Evolutionary conservation across 2,797 vertebrate species (phyloP).

Genomic region (Hozukius guyotensis): DNA sequence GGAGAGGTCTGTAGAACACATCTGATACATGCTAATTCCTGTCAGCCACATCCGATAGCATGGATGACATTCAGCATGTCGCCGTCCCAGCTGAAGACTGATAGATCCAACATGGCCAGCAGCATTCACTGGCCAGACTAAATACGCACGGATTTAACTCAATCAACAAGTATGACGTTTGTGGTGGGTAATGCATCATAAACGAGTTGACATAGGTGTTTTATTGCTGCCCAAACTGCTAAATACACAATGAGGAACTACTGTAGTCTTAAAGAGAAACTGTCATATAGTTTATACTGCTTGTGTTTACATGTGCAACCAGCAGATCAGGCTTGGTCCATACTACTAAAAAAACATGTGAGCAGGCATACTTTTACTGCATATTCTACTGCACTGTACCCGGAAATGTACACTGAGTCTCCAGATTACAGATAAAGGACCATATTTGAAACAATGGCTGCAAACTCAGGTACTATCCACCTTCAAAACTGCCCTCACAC

Average conservation of each 20-base stretch:
- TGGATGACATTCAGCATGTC: conserved; percentile 57
- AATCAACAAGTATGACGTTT: background rate
- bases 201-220: background rate
- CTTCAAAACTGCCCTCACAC: too few relatives aligned
- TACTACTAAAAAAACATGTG: background rate
- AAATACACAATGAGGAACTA: background rate
- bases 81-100: conserved; percentile 30
- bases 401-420: too few relatives aligned
- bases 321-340: background rate
- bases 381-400: too few relatives aligned
- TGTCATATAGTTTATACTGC: background rate
- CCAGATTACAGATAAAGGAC: too few relatives aligned
- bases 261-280: background rate
- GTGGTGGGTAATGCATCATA: background rate
- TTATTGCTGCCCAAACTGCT: background rate
- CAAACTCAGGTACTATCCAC: too few relatives aligned
- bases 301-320: background rate
- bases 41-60: conserved; percentile 78
- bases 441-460: too few relatives aligned
- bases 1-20: conserved; percentile 78
- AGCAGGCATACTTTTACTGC: background rate
- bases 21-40: conserved; percentile 82
- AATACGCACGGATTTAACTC: background rate
- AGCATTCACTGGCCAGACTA: conserved; percentile 8
- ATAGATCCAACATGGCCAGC: conserved; percentile 24